Percentiles rank a stretch among this genome's conserved stretches.
Conservation (phyloP, 2,888 invertebrate genomes). For the Cacoxenus indagator region DNA sequence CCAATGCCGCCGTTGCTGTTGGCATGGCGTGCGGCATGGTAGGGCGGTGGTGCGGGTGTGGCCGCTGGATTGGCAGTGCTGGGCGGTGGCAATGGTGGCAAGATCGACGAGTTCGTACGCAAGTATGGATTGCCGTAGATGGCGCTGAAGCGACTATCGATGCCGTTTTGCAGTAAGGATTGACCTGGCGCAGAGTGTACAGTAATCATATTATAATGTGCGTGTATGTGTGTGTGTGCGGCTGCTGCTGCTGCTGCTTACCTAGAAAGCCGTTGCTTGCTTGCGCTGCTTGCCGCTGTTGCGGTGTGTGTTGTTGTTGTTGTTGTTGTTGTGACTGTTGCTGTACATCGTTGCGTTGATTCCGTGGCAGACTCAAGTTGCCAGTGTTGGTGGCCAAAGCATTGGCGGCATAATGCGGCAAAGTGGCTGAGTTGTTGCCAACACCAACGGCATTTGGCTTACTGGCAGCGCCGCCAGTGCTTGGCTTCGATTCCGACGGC, state of each 20-base stretch:
- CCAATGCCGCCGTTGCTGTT: constrained; percentile 54
- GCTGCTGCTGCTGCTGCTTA: too few species aligned
- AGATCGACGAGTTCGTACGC: constrained; percentile 75
- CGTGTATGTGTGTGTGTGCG: not conserved
- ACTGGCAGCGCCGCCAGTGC: constrained; percentile 41
- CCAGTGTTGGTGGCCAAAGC: constrained; percentile 43
- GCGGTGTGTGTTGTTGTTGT: constrained; percentile 38
- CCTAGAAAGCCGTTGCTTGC: constrained; percentile 67
- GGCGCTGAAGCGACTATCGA: constrained; percentile 80
- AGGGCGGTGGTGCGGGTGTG: constrained; percentile 86
- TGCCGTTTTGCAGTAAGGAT: constrained; percentile 70
- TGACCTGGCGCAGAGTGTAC: constrained; percentile 55
- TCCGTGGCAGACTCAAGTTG: constrained; percentile 67
- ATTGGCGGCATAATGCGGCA: constrained; percentile 65
- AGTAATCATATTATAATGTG: not conserved
- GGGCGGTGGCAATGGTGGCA: constrained; percentile 73
- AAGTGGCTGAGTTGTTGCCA: constrained; percentile 62
- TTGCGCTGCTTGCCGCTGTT: constrained; percentile 35
- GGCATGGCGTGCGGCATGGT: constrained; percentile 72
- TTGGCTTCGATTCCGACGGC: constrained; percentile 70
- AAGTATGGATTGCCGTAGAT: constrained; percentile 92
- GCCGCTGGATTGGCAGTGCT: constrained; percentile 83
- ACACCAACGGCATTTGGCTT: constrained; percentile 41
- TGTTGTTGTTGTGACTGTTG: constrained; percentile 41
- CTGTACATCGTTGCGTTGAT: constrained; percentile 65